A percentile compares a stretch with the other conserved stretches of the same genome.
phyloP scores from a whole-genome alignment of 2,113 vertebrate species.

The Carassius carassius region DNA sequence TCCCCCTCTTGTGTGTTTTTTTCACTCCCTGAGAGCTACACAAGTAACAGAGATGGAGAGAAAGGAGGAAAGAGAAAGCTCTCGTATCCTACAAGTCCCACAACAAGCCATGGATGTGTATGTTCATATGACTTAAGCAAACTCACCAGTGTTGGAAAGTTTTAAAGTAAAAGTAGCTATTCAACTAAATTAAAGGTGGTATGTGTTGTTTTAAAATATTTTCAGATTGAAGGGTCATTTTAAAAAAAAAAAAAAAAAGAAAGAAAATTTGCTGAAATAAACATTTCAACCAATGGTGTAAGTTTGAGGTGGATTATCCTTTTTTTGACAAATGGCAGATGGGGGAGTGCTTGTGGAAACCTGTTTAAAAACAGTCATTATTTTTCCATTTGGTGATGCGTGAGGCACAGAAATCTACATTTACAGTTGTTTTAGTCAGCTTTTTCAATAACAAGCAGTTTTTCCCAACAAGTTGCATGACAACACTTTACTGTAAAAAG shows the following conservation, averaged over 20 bases:
- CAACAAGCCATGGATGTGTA: not conserved
- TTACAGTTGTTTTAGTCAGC: not conserved
- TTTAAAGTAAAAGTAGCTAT: not conserved
- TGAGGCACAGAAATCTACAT: not conserved
- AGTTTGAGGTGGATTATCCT: not conserved
- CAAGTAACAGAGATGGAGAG: constrained; percentile 44
- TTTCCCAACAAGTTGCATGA: not conserved
- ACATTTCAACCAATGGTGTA: not conserved
- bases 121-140: constrained; percentile 41
- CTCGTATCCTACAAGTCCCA: constrained; percentile 25
- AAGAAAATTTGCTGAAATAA: not conserved
- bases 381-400: not conserved
- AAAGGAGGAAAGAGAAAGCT: constrained; percentile 42
- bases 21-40: constrained; percentile 37
- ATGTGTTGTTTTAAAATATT: not conserved
- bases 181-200: not conserved
- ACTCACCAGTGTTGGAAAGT: not conserved
- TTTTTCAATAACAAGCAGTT: too few relatives aligned
- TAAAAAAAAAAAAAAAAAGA: not conserved
- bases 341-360: not conserved
- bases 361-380: not conserved
- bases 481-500: not conserved
- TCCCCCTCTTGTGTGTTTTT: constrained; percentile 25
- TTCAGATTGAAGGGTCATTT: not conserved
- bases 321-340: not conserved